Evolutionary conservation across 2,113 vertebrate species (phyloP).

Genomic region (Actenoides hombroni): DNA sequence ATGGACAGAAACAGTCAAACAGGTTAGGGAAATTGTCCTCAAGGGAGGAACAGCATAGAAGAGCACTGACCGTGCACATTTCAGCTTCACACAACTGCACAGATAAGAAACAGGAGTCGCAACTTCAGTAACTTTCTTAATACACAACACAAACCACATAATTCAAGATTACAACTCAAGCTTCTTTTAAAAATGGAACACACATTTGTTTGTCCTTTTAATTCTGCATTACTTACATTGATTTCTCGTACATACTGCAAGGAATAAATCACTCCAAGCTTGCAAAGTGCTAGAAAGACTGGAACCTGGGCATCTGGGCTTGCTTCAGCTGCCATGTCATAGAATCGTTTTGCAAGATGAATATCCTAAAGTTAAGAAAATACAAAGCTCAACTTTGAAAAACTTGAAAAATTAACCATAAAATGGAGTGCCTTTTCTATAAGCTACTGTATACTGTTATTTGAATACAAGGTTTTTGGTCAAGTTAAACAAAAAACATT

Average conservation of each 20-base stretch:
- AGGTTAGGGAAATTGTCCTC: not conserved
- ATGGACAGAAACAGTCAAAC: not conserved
- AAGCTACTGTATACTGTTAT: not conserved
- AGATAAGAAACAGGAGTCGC: not conserved
- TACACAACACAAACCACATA: not conserved
- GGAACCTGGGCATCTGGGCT: slow-evolving; percentile 97
- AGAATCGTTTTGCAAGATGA: slow-evolving; percentile 96
- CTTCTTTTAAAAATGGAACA: not conserved
- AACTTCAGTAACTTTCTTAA: not conserved
- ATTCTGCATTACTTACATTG: slow-evolving; percentile 82
- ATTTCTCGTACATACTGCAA: slow-evolving; percentile 89
- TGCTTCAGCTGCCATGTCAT: slow-evolving; percentile 98
- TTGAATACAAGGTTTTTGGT: not conserved
- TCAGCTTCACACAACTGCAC: not conserved
- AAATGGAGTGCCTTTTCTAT: not conserved
- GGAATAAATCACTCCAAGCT: slow-evolving; percentile 89
- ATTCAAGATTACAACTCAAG: not conserved
- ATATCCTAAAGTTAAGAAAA: slow-evolving; percentile 83
- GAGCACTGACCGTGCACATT: not conserved
- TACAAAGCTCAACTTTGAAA: not conserved
- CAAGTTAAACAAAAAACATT: not conserved
- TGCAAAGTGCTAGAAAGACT: slow-evolving; percentile 94
- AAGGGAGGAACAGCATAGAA: not conserved
- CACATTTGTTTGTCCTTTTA: not conserved
- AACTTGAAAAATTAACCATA: not conserved